A percentile compares a stretch with the other conserved stretches of the same genome.
These are phyloP conservation scores for Zonitis immaculata DNA, from an alignment of 2,888 invertebrate species.

Conservation along the genomic window DNA sequence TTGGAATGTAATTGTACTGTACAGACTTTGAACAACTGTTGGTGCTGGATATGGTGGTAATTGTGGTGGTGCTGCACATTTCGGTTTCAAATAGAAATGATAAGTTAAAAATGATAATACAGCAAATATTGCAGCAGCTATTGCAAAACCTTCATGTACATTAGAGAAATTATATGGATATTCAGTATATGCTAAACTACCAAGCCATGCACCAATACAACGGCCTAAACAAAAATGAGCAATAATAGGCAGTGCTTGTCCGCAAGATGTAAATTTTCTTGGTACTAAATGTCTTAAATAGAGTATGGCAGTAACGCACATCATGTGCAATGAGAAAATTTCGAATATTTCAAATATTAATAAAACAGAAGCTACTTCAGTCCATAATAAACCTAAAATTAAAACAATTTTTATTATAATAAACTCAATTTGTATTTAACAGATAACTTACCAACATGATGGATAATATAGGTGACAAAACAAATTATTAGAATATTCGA, in stretches of 20 bases:
- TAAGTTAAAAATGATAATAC: conserved; percentile 67
- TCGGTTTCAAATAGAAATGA: conserved; percentile 68
- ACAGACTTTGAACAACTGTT: conserved; percentile 60
- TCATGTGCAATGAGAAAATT: conserved; percentile 69
- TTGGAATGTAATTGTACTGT: background rate
- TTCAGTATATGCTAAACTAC: conserved; percentile 50
- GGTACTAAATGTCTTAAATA: conserved; percentile 80
- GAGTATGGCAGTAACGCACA: conserved; percentile 75
- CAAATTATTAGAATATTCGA: conserved; percentile 78
- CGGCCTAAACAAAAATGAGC: conserved; percentile 80
- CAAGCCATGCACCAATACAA: conserved; percentile 66
- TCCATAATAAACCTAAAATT: conserved; percentile 24
- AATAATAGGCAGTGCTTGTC: conserved; percentile 72
- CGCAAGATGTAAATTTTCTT: conserved; percentile 69
- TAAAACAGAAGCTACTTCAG: conserved; percentile 60
- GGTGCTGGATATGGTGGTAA: conserved; percentile 61
- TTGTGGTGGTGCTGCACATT: conserved; percentile 61
- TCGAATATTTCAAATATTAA: conserved; percentile 67
- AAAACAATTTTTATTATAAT: too few species aligned
- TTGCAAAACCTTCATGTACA: conserved; percentile 63
- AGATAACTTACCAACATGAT: conserved; percentile 62
- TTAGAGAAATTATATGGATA: conserved; percentile 47
- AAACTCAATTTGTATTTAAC: too few species aligned
- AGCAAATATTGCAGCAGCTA: conserved; percentile 61
- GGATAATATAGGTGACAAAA: conserved; percentile 74